Percentiles rank a stretch among this genome's conserved stretches.
These are phyloP conservation scores for Scytalopus superciliaris DNA, from an alignment of 2,113 vertebrate species.

Conservation along the genomic window DNA sequence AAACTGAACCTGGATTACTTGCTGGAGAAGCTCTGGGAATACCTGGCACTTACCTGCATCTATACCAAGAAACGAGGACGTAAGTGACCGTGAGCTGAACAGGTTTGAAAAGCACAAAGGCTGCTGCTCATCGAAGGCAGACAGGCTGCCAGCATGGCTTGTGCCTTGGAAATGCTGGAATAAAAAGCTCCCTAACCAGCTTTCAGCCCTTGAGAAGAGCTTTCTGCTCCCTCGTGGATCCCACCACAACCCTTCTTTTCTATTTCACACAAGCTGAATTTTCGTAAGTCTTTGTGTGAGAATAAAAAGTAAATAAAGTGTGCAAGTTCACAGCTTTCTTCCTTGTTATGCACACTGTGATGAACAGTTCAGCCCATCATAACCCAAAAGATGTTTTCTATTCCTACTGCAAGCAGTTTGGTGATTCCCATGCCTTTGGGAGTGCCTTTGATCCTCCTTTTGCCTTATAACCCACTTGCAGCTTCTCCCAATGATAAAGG, in stretches of 20 bases:
- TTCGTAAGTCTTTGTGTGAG: not conserved
- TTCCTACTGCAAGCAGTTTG: not conserved
- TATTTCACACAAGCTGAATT: not conserved
- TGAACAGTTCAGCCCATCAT: not conserved
- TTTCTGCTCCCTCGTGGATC: not conserved
- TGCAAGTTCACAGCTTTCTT: not conserved
- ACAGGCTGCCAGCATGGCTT: not conserved
- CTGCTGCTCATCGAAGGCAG: not conserved
- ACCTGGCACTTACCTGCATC: slow-evolving; percentile 94
- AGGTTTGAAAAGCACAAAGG: not conserved
- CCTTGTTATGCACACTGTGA: not conserved
- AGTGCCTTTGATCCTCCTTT: not conserved
- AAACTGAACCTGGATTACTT: slow-evolving; percentile 96
- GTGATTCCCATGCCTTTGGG: not conserved
- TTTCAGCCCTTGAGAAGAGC: not conserved
- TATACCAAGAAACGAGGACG: slow-evolving; percentile 98
- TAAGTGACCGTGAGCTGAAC: slow-evolving; percentile 52
- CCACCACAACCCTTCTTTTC: not conserved
- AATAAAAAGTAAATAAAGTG: not conserved
- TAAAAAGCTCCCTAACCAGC: not conserved
- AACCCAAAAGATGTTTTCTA: not conserved
- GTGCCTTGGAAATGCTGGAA: not conserved
- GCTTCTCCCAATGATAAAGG: not conserved
- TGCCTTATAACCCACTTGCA: not conserved
- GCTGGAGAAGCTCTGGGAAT: slow-evolving; percentile 94